Conservation (phyloP, 2,888 invertebrate species). For the Clostera curtula region DNA sequence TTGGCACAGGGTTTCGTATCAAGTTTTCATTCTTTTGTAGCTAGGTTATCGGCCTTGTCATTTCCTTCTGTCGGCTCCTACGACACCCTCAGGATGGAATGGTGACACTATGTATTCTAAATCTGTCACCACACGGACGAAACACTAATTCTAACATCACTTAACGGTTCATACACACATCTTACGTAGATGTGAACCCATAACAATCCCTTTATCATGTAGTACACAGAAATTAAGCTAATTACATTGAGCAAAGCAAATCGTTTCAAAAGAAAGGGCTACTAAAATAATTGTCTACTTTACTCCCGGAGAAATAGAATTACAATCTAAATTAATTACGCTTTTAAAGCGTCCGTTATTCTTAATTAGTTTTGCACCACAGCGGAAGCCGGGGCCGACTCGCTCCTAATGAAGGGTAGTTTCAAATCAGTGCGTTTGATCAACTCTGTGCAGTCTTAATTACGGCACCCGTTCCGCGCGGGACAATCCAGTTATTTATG, state of each 20-base stretch:
- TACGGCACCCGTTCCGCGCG: conserved; percentile 72
- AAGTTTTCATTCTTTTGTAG: no score
- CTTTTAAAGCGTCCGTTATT: conserved; percentile 76
- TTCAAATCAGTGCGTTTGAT: conserved; percentile 76
- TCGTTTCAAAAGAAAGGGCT: conserved; percentile 71
- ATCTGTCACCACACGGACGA: no score
- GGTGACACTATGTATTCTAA: no score
- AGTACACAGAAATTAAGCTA: conserved; percentile 67
- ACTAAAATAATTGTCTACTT: conserved; percentile 74
- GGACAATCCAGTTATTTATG: conserved; percentile 76
- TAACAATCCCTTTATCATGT: conserved; percentile 50
- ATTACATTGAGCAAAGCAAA: conserved; percentile 68
- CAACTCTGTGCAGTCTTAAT: conserved; percentile 76
- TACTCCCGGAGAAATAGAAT: conserved; percentile 73
- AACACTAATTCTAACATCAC: no score
- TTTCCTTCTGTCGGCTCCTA: no score
- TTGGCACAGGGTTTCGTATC: no score
- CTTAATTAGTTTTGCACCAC: conserved; percentile 76
- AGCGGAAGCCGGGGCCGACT: conserved; percentile 63
- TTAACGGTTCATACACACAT: no score
- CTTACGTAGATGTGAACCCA: no score
- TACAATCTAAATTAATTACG: conserved; percentile 76
- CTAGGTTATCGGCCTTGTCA: no score
- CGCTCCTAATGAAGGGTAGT: conserved; percentile 75
- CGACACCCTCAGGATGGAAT: no score